Base-by-base conservation (phyloP, 2,113 vertebrate genomes). In the Centropus bengalensis region DNA sequence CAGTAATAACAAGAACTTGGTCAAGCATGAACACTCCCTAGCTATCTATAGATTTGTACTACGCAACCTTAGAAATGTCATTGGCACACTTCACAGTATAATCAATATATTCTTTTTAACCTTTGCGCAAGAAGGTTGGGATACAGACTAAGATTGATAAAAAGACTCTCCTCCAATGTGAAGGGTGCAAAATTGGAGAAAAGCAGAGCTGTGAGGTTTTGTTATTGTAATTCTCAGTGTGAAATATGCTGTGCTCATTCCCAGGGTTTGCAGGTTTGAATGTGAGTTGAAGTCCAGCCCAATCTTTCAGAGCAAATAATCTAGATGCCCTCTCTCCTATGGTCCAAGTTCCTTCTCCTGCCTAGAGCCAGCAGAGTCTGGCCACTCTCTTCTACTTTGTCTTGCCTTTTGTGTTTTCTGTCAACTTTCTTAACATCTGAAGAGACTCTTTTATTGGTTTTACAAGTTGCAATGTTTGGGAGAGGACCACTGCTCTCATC, bases 61-160 rank as follows among this genome's bases (percentile, higher is more conserved):
- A 95, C 89, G 96, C 96, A 97, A 89, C 91, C 78, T 96, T 88
- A 97, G 93, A 97, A 97, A 97, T 97, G 96, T 96, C 97, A 96
- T 96, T 97, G 96, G 96, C 96, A 96, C 94, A 97, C 88, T 96
- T 97, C 96, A 96, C 83, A 91, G 83, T 93, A 70, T 93, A 95
- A 97, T 97, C 96, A 96, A 97, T 97, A 96, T 14, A 73, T 97
- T 93, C 96, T 97, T 97, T 96, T 96, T 97, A 97, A 97, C 96
- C 96, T 97, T 97, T 97, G 80, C 4, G 42, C 75, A 86, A 92
- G 94, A 93, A 96, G 95, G 91, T 91, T 97, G 95, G 93, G 47
- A 92, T 96, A 81, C 86, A 96, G 94, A 94, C 91, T 86, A 93
- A 92, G 92, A 91, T 78, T 97, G 97, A 97, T 96, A 96, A 94